Conservation (phyloP, 2,888 invertebrate species). For the Scrobipalpa costella region DNA sequence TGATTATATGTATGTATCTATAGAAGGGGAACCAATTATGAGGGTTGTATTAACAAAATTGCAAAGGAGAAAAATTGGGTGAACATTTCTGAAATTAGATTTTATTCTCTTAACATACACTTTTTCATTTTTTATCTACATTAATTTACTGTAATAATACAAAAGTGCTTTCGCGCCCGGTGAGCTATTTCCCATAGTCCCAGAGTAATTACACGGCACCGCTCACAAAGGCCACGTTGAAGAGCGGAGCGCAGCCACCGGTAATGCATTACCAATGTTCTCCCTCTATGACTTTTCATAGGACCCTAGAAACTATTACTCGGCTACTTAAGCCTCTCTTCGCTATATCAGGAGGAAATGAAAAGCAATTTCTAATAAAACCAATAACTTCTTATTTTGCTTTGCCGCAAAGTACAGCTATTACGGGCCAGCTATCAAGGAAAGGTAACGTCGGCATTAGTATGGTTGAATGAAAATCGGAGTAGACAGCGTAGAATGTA, state of each 20-base stretch:
- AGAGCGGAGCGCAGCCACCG: constrained; percentile 41
- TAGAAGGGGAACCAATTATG: neutral
- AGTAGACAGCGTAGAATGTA: constrained; percentile 22
- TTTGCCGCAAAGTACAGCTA: constrained; percentile 9
- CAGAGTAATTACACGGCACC: constrained; percentile 72
- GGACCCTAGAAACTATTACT: constrained; percentile 23
- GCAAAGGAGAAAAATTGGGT: constrained; percentile 12
- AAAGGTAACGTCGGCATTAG: neutral
- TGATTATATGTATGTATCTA: too few species aligned
- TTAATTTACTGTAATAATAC: constrained; percentile 67
- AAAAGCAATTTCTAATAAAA: constrained; percentile 16
- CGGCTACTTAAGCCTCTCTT: constrained; percentile 14
- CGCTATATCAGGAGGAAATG: constrained; percentile 1
- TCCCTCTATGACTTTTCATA: constrained; percentile 23
- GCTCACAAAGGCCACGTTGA: constrained; percentile 63
- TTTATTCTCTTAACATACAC: constrained; percentile 12
- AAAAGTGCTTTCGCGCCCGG: constrained; percentile 63
- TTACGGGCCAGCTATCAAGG: constrained; percentile 10
- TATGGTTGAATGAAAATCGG: constrained; percentile 15
- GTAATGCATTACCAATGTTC: constrained; percentile 52
- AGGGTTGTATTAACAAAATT: neutral
- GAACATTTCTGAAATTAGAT: constrained; percentile 14
- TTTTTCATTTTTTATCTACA: constrained; percentile 49
- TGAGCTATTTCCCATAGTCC: constrained; percentile 75
- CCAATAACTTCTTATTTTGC: constrained; percentile 18